Conservation (phyloP, 2,113 vertebrate species). For the Hymenochirus boettgeri region DNA sequence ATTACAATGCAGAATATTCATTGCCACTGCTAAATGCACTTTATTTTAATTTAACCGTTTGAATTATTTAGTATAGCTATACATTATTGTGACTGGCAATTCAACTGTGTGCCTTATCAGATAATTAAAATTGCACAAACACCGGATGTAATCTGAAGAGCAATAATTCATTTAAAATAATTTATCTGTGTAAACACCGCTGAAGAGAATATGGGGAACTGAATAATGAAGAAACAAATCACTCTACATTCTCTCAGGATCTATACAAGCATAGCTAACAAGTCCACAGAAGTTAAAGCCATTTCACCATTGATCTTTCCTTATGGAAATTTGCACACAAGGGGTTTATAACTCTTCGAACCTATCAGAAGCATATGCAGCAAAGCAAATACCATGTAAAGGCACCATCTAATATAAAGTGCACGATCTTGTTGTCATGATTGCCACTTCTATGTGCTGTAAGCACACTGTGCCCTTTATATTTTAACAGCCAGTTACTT, state of each 20-base stretch:
- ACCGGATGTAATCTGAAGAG: constrained; percentile 55
- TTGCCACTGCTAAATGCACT: constrained; percentile 53
- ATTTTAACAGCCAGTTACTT: no score
- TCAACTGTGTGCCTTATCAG: constrained; percentile 71
- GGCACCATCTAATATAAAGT: no score
- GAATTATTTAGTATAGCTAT: constrained; percentile 69
- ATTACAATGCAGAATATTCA: constrained; percentile 52
- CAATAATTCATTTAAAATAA: constrained; percentile 61
- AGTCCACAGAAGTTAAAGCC: neutral
- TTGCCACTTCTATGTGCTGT: no score
- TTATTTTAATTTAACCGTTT: constrained; percentile 66
- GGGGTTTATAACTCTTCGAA: no score
- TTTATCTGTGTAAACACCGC: constrained; percentile 55
- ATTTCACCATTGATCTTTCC: no score
- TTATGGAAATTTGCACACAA: no score
- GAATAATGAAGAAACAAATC: constrained; percentile 18
- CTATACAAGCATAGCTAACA: constrained; percentile 9
- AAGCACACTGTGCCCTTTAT: no score
- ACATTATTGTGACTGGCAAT: constrained; percentile 66
- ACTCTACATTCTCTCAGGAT: neutral
- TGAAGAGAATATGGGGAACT: neutral
- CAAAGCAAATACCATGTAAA: no score
- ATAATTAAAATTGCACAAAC: constrained; percentile 82
- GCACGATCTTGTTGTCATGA: no score
- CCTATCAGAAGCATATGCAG: no score